Evolutionary conservation across 2,888 invertebrate genomes (phyloP), one percentile per base, ranked within the genome.

Genomic region (Brachynemurus nebulosus): DNA sequence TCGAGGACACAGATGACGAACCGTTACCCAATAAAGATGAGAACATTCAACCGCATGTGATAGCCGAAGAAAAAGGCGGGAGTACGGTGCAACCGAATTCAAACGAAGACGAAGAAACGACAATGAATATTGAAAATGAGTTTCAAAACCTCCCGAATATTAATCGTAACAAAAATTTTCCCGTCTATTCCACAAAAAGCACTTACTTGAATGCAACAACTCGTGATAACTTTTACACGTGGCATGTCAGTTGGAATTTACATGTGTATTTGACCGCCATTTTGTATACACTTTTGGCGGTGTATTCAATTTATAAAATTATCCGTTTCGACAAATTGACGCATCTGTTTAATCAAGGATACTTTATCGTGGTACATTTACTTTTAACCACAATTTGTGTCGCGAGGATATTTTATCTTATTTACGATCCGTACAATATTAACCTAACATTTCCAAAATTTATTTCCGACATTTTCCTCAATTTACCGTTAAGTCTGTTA

Each of bases 401-500:
- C 14, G 69, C 86, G 57, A 74, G 89, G 40, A 86, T 89, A 54
- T 82, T 88, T 54, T 91, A 89, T 59, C 72, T 93, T 53, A 84
- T 90, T 54, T 86, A 90, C 59, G 93, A 93, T 65, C 88, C 90
- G 0, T 93, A 93, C 60, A 92, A 92, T 58, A 78, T 86, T n/a
- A 79, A 80, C 48, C 76, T 75, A 48, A 84, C 83, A 1, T 74
- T 91, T 58, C 86, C 85, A 46, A 63, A 64, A 17, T 81, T 83
- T 47, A 67, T 89, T 23, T 86, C 89, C 42, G 83, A 86, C 57
- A 78, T 91, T 40, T 65, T 92, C 30, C 76, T 89, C 49, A 86
- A 88, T 58, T 74, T 89, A 45, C 89, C 88, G 1, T 80, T 88
- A 49, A 91, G 91, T 49, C 78, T 91, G 55, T 64, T 93, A 25